Percentiles rank a stretch among this genome's conserved stretches.
Conservation (phyloP, 1,140 invertebrate species). For the Archegozetes longisetosus region DNA sequence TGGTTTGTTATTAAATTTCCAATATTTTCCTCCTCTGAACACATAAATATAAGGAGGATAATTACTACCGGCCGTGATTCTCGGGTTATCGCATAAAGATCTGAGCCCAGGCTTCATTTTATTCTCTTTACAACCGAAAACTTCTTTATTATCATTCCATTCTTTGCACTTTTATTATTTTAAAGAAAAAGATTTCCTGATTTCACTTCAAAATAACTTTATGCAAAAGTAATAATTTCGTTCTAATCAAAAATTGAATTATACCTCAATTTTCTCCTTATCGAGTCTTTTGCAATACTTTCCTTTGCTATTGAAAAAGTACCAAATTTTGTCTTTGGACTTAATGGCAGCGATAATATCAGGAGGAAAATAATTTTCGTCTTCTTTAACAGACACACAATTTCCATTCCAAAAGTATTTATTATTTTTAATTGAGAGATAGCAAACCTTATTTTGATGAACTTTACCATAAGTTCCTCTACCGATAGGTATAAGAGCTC, state of each 20-base stretch:
- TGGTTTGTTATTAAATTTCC: background rate
- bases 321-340: background rate
- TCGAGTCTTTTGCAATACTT: background rate
- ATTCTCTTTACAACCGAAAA: background rate
- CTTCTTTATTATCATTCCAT: background rate
- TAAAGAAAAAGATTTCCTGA: background rate
- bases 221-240: too few relatives aligned
- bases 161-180: background rate
- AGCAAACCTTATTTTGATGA: background rate
- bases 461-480: background rate
- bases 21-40: background rate
- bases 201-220: background rate
- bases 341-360: background rate
- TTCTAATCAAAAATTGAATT: background rate
- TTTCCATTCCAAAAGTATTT: background rate
- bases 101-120: background rate
- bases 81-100: background rate
- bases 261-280: background rate
- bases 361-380: background rate
- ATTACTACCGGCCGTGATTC: background rate
- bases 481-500: background rate
- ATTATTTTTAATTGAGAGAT: background rate
- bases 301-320: background rate
- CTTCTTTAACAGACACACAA: background rate
- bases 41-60: background rate